Base-by-base conservation (phyloP, 2,113 vertebrate species). In the Recurvirostra avosetta region DNA sequence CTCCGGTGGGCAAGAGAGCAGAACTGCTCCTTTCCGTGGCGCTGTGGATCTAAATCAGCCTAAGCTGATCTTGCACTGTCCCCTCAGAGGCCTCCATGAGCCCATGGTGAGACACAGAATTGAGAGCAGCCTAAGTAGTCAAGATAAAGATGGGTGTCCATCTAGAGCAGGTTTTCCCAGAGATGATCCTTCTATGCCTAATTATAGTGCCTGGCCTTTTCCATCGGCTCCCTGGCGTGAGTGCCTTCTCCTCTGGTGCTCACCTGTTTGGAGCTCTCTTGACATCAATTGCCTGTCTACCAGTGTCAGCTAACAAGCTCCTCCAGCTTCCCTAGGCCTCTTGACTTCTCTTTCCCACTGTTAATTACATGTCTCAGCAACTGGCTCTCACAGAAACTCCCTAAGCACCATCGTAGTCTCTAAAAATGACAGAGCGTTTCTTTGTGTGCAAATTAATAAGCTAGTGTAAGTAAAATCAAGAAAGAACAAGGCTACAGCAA, bases 401-500 rank as follows among this genome's bases (percentile, higher is more conserved):
- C 38, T 76, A 50, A 49, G 83, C 45, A 65, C 34, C 14, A 4
- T 29, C 32, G 17, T 6, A 18, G 18, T 53, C 34, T 55, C 70
- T 52, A 34, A 38, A 45, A 73, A 63, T 29, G 45, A 61, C 17
- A 80, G 61, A 67, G 15, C 4, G 16, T 53, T 90, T 81, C 12
- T 75, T 92, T 84, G 47, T 84, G 43, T 84, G 55, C 27, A 83
- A 84, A 85, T 79, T 53, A 84, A 65, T 84, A 47, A 71, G 6
- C 26, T 32, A 15, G 9, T 49, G 8, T 75, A 84, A 72, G 53
- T 50, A 40, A 86, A 82, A 62, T 63, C 29, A 91, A 62, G 75
- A 74, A 91, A 86, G 15, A 91, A 61, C 68, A 85, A 92, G 41
- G 76, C 59, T 94, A 85, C n/a, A 88, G 79, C 70, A 92, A 74